Evolutionary conservation across 2,797 vertebrate genomes (phyloP).

Genomic region (Sebastes nivosus): DNA sequence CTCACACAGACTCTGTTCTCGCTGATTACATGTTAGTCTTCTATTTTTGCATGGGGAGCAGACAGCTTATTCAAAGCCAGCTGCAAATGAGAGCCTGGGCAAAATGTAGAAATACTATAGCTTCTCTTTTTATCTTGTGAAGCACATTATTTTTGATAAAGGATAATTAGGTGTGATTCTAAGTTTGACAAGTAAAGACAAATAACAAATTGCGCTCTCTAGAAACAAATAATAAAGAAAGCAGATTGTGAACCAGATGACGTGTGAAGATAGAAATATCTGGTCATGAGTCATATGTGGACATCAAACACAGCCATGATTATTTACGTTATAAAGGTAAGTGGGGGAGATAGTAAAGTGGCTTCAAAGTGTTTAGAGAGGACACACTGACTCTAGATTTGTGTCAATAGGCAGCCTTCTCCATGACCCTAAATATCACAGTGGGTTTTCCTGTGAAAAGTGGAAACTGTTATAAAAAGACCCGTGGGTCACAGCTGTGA

Average conservation of each 20-base stretch:
- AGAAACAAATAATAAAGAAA: neutral
- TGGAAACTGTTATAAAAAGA: conserved; percentile 23
- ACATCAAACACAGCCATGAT: neutral
- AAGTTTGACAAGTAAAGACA: neutral
- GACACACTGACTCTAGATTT: conserved; percentile 16
- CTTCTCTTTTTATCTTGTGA: neutral
- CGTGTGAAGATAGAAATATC: neutral
- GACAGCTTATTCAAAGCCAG: conserved; percentile 51
- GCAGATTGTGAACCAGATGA: neutral
- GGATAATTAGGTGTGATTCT: neutral
- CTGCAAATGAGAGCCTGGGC: conserved; percentile 18
- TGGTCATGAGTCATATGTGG: neutral
- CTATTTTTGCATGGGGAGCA: conserved; percentile 39
- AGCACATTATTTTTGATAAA: neutral
- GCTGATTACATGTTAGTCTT: conserved; percentile 46
- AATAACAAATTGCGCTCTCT: neutral
- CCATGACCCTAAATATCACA: conserved; percentile 29
- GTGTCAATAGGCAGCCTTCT: conserved; percentile 28
- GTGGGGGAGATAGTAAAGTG: neutral
- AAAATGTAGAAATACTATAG: conserved; percentile 3
- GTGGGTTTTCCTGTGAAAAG: conserved; percentile 20
- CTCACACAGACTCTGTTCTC: conserved; percentile 30
- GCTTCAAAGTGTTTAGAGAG: neutral
- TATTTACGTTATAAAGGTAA: neutral
- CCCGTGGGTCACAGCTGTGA: conserved; percentile 40